Conservation (phyloP, 1,140 invertebrate species). For the Drosophila virilis region DNA sequence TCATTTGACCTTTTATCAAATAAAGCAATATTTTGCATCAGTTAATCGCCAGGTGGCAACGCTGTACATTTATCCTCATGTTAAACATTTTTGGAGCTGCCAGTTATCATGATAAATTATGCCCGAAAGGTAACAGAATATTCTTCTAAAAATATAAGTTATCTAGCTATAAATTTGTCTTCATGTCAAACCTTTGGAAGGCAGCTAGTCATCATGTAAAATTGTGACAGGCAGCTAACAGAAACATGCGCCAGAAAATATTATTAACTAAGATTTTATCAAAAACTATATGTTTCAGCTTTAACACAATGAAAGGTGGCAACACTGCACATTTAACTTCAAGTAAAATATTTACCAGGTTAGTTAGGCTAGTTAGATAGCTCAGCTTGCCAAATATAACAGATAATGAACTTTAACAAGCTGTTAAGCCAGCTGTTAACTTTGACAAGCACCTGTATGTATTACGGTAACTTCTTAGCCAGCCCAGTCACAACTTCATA, state of each 20-base stretch:
- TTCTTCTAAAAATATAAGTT: too few species aligned
- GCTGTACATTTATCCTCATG: background rate
- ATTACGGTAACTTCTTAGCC: background rate
- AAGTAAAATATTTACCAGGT: background rate
- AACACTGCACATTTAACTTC: background rate
- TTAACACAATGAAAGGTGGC: too few species aligned
- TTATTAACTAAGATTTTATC: too few species aligned
- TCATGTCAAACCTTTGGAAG: too few species aligned
- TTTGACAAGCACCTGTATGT: background rate
- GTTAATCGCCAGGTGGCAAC: background rate
- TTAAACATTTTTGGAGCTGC: background rate
- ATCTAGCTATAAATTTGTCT: too few species aligned
- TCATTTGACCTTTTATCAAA: too few species aligned
- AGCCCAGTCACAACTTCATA: background rate
- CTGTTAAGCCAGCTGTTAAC: background rate
- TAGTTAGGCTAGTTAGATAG: background rate
- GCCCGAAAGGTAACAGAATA: background rate
- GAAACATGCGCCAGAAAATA: too few species aligned
- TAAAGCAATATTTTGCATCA: background rate
- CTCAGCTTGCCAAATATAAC: too few species aligned
- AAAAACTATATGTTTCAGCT: too few species aligned
- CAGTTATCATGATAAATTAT: background rate
- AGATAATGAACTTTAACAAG: background rate
- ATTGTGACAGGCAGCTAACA: too few species aligned
- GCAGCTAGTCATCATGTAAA: too few species aligned